Base-by-base conservation (phyloP, 2,113 vertebrate genomes). In the Mugil cephalus region DNA sequence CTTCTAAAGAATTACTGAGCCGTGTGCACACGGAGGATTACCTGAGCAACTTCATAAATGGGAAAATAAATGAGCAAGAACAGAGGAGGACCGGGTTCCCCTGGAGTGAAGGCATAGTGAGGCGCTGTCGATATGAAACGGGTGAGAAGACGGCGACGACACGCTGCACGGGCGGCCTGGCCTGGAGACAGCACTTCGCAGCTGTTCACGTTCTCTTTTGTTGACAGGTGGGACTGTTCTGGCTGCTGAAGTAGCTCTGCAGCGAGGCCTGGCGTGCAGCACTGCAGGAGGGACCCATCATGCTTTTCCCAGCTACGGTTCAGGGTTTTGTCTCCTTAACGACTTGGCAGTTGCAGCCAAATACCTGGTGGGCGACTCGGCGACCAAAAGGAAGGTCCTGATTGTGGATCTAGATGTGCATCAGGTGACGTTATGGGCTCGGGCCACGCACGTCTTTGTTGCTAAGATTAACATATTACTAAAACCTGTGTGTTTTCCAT, bases 401-500 rank as follows among this genome's bases (percentile, higher is more conserved):
- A 87, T 91, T 7, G 85, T 91, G 63, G 90, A 92, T 82, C 52
- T 93, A 15, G 91, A 93, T 34, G 90, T 91, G 65, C 90, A 91
- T 84, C 87, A 92, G 90, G 92, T 92, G 59, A 18, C 6, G 15
- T 47, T 42, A 3, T 58, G 17, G 59, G 9, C 21, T 55, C 62
- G 54, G 15, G 0, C 40, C 1, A 10, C 21, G 1, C 0, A 30
- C 53, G 17, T 45, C 11, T 55, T 65, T 54, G 8, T 10, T 38
- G 17, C 45, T 51, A 4, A 0, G 13, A 8, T 36, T 3, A 38
- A 19, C 13, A 17, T 30, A n/a, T 21, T n/a, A 1, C 3, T 17
- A 11, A 64, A 51, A 11, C 15, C 11, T 54, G 8, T 1, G 2
- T 67, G 6, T 13, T 61, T 40, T 75, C 2, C 12, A 4, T 69